phyloP scores from a whole-genome alignment of 1,140 invertebrate genomes.

The Drosophila ironensis region DNA sequence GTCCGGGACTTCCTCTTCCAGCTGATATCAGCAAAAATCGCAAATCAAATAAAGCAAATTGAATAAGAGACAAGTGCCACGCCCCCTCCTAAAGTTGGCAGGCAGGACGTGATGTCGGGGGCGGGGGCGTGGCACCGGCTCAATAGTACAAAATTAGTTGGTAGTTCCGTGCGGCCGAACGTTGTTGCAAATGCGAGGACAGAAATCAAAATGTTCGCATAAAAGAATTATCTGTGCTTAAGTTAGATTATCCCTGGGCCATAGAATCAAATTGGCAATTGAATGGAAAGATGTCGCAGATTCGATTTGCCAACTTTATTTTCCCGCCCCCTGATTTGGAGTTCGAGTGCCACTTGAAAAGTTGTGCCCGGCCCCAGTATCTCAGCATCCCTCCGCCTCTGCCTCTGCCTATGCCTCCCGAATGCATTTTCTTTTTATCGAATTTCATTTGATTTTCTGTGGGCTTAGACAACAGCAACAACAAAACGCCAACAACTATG shows the following conservation, averaged over 20 bases:
- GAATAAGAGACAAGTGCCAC: slow-evolving; percentile 74
- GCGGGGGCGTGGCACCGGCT: slow-evolving; percentile 39
- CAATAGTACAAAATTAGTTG: slow-evolving; percentile 62
- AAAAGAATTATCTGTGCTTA: slow-evolving; percentile 79
- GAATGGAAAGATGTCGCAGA: slow-evolving; percentile 68
- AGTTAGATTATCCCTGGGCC: slow-evolving; percentile 73
- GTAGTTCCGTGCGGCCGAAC: slow-evolving; percentile 32
- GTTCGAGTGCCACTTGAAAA: slow-evolving; percentile 57
- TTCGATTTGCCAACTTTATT: slow-evolving; percentile 63
- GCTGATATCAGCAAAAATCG: slow-evolving; percentile 72
- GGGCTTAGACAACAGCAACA: slow-evolving; percentile 34
- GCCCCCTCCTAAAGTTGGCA: slow-evolving; percentile 16
- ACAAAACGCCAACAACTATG: slow-evolving; percentile 11
- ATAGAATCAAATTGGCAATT: slow-evolving; percentile 76
- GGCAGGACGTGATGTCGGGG: not conserved
- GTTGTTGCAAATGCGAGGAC: slow-evolving; percentile 53
- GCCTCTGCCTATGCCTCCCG: no score
- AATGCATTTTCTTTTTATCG: slow-evolving; percentile 47
- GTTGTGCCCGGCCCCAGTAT: slow-evolving; percentile 5
- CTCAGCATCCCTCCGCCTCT: slow-evolving; percentile 7
- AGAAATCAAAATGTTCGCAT: slow-evolving; percentile 77
- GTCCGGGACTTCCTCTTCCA: slow-evolving; percentile 27
- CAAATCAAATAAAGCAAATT: slow-evolving; percentile 79
- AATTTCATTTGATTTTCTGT: slow-evolving; percentile 64
- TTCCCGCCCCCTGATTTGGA: slow-evolving; percentile 43